Base-by-base conservation (phyloP, 1,140 invertebrate species). In the Cyphomyrmex costatus region DNA sequence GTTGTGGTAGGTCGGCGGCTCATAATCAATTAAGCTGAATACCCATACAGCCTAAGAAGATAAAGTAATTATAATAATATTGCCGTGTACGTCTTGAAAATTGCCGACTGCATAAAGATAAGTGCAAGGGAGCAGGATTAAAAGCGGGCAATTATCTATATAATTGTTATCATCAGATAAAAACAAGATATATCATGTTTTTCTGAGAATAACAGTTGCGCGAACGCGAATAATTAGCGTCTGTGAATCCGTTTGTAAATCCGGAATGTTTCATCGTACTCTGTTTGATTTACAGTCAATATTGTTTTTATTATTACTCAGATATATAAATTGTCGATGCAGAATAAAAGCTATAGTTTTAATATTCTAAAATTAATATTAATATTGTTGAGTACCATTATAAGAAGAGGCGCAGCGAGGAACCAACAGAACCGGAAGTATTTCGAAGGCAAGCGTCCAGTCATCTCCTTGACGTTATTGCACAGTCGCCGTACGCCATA, bases 401-500 rank as follows among this genome's bases (percentile, higher is more conserved):
- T 97, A 24, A 98, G 94, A 21, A 98, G 94, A 24, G 98, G 98
- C 19, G 98, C 96, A 0, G 97, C 96, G 70, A 98, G 95, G 19
- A 98, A 96, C 98, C 98, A 99, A 92, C 98, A 98, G 86, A 97
- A 97, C 85, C 97, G 96, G 91, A 98, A 97, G 94, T 98, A 99
- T 4, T 97, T 92, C 0, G 97, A 97, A 0, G 98, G 98, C 74
- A 96, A 94, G 21, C 96, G 95, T 77, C 98, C 98, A 19, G 98
- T 98, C 98, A 99, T 99, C 92, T 98, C 97, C 92, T 97, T 96
- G 10, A 99, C 96, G 93, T 99, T 98, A 87, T 96, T 96, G 3
- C 97, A 97, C 63, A 99, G 93, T 86, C 97, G 96, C 53, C 96
- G 96, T 0, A 98, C 97, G n/a, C 98, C 98, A 94, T 99, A 99